Conservation (phyloP, 2,888 invertebrate genomes). For the Oxytorus armatus region DNA sequence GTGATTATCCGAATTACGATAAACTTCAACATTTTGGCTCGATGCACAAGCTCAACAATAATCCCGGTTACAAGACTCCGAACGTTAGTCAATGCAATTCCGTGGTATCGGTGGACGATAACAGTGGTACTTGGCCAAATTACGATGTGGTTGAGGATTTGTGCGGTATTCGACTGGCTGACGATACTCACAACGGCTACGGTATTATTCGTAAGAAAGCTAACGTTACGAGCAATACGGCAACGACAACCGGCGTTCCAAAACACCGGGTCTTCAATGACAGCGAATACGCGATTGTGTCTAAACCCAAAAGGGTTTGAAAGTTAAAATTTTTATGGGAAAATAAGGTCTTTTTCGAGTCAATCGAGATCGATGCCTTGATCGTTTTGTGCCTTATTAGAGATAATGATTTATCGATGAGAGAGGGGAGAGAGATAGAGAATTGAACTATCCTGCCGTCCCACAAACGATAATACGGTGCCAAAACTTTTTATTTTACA, state of each 20-base stretch:
- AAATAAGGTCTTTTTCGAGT: constrained; percentile 32
- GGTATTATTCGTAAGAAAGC: constrained; percentile 89
- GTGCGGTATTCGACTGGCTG: constrained; percentile 90
- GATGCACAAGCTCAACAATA: constrained; percentile 88
- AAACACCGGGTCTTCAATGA: constrained; percentile 91
- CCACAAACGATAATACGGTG: constrained; percentile 47
- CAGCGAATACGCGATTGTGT: constrained; percentile 92
- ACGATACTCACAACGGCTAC: constrained; percentile 93
- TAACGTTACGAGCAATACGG: constrained; percentile 83
- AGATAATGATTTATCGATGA: constrained; percentile 31
- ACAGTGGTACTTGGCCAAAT: constrained; percentile 87
- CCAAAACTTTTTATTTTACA: constrained; percentile 40
- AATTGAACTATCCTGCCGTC: constrained; percentile 12
- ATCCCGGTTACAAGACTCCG: constrained; percentile 89
- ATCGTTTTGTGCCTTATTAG: constrained; percentile 56
- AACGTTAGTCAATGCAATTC: constrained; percentile 73
- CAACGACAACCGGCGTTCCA: constrained; percentile 83
- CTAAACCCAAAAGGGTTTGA: constrained; percentile 94
- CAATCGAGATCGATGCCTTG: constrained; percentile 16
- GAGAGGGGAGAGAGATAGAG: neutral
- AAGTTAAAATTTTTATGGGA: neutral
- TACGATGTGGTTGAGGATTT: constrained; percentile 90
- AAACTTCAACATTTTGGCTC: constrained; percentile 93
- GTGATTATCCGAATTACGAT: constrained; percentile 88
- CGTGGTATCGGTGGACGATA: constrained; percentile 67